These are phyloP conservation scores for Camponotus vicinus DNA, from an alignment of 1,140 invertebrate species.

Conservation along the genomic window DNA sequence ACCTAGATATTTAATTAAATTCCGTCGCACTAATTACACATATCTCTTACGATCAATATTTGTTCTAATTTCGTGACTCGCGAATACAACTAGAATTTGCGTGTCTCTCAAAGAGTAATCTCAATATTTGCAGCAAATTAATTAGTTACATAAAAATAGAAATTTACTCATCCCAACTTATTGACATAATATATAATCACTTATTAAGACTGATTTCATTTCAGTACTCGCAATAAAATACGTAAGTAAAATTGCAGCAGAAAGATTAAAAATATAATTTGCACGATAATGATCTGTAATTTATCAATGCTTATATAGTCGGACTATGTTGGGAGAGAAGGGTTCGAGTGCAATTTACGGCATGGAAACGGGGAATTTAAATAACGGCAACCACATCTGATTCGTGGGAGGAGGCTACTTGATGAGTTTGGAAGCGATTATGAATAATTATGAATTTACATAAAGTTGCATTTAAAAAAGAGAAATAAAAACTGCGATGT, in stretches of 20 bases:
- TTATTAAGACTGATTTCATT: background rate
- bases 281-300: slow-evolving; percentile 13
- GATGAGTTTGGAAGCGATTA: slow-evolving; percentile 9
- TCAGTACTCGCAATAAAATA: background rate
- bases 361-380: slow-evolving; percentile 20
- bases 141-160: background rate
- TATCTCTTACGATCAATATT: background rate
- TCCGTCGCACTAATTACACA: background rate
- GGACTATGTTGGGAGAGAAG: background rate
- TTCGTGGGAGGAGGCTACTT: slow-evolving; percentile 6
- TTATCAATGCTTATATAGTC: slow-evolving; percentile 11
- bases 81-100: background rate
- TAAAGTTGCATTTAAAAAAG: background rate
- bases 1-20: slow-evolving; percentile 32
- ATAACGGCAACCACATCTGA: background rate
- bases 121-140: slow-evolving; percentile 9
- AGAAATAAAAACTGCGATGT: background rate
- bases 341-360: slow-evolving; percentile 10
- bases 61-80: slow-evolving; percentile 1
- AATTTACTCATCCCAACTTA: background rate
- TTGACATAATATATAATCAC: background rate
- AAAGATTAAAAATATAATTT: slow-evolving; percentile 21
- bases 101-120: background rate
- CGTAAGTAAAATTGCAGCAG: background rate
- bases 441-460: slow-evolving; percentile 30